phyloP scores from a whole-genome alignment of 2,113 vertebrate species.

The Raja brachyura region DNA sequence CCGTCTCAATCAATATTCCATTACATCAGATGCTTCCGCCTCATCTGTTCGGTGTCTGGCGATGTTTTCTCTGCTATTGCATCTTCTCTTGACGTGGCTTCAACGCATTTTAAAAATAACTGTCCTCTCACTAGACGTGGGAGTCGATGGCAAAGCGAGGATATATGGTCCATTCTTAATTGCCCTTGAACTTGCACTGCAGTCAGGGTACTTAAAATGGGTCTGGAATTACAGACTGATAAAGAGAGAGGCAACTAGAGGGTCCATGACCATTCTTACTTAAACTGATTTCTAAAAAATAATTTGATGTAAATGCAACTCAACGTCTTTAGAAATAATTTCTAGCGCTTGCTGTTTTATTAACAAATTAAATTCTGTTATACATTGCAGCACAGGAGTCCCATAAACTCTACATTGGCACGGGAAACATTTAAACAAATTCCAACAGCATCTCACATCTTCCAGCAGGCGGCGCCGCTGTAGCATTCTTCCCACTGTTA shows the following conservation, averaged over 20 bases:
- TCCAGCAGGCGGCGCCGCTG: neutral
- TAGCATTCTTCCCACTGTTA: neutral
- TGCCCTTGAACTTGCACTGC: too few species aligned
- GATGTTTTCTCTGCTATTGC: neutral
- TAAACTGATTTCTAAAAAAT: neutral
- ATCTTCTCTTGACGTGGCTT: neutral
- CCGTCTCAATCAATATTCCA: too few species aligned
- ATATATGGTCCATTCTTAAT: too few species aligned
- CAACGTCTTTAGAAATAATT: neutral
- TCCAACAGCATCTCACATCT: slow-evolving; percentile 17
- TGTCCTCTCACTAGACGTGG: too few species aligned
- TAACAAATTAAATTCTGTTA: slow-evolving; percentile 36
- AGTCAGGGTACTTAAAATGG: too few species aligned
- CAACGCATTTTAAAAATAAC: too few species aligned
- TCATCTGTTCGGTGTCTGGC: neutral
- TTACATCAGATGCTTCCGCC: too few species aligned
- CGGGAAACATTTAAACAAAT: neutral
- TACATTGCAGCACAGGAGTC: slow-evolving; percentile 15
- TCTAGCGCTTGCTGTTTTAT: slow-evolving; percentile 26
- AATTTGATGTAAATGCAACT: neutral
- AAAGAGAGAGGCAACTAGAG: too few species aligned
- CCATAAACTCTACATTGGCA: slow-evolving; percentile 21
- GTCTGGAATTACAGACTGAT: too few species aligned
- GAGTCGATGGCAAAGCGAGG: too few species aligned
- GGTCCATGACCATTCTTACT: too few species aligned